A percentile compares a stretch with the other conserved stretches of the same genome.
phyloP scores from a whole-genome alignment of 2,113 vertebrate species.

The Campylorhamphus procurvoides region DNA sequence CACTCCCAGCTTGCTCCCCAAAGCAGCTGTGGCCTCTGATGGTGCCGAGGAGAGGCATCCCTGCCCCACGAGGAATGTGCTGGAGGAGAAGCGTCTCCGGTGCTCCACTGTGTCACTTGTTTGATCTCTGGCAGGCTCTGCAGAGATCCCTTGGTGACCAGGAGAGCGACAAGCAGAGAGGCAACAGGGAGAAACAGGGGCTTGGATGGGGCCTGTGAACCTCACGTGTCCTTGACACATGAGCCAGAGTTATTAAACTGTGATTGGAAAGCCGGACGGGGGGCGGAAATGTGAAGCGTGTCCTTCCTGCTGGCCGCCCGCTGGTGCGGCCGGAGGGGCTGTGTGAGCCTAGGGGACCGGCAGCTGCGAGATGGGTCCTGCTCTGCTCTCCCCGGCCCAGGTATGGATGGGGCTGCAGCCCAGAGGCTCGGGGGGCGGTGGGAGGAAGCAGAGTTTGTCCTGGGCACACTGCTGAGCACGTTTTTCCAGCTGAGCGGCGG shows the following conservation, averaged over 20 bases:
- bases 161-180: neutral
- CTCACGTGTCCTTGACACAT: neutral
- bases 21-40: neutral
- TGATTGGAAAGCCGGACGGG: neutral
- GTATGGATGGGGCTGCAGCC: neutral
- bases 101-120: neutral
- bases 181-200: fast-evolving
- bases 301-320: neutral
- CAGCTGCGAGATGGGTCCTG: neutral
- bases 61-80: fast-evolving
- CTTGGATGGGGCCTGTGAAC: neutral
- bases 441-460: neutral
- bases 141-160: neutral
- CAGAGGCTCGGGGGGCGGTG: fast-evolving
- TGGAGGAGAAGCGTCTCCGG: neutral
- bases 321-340: neutral
- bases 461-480: neutral
- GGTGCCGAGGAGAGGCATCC: neutral
- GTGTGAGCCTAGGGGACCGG: fast-evolving
- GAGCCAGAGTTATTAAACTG: neutral
- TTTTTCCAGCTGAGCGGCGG: constrained; percentile 7
- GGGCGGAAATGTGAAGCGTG: neutral
- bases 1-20: neutral
- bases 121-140: neutral
- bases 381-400: fast-evolving